These are phyloP conservation scores for Margarornis squamiger DNA, from an alignment of 2,797 vertebrate species.

Conservation along the genomic window DNA sequence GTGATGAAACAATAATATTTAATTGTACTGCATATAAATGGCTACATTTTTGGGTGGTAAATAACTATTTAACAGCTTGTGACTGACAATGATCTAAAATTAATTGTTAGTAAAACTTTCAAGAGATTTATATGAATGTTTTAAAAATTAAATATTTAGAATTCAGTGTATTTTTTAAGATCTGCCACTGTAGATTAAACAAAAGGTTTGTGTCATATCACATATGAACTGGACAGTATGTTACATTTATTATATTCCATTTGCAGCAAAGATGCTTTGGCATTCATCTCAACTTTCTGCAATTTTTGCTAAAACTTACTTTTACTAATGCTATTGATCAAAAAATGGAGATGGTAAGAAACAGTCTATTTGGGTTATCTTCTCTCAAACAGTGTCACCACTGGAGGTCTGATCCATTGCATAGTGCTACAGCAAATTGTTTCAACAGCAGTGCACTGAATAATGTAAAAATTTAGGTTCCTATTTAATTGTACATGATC, in stretches of 20 bases:
- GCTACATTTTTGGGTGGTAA: not conserved
- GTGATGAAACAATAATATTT: not conserved
- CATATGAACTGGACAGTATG: not conserved
- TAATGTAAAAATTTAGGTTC: conserved; percentile 6
- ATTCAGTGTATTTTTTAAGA: not conserved
- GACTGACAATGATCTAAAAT: not conserved
- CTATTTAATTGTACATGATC: not conserved
- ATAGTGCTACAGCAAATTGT: not conserved
- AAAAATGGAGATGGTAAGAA: not conserved
- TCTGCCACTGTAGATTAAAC: not conserved
- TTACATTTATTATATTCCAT: not conserved
- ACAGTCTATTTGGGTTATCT: not conserved
- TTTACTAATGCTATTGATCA: conserved; percentile 4
- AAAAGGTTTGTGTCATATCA: not conserved
- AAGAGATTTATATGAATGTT: not conserved
- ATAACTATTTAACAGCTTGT: not conserved
- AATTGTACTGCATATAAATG: not conserved
- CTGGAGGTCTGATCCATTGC: not conserved
- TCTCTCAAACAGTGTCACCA: not conserved
- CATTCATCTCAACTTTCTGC: not conserved
- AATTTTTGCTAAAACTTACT: not conserved
- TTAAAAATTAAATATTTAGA: not conserved
- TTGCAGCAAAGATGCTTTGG: not conserved
- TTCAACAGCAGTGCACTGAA: not conserved
- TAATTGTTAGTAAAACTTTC: not conserved